These are phyloP conservation scores for Trypoxylon attenuatum DNA, from an alignment of 2,888 invertebrate genomes.

Conservation along the genomic window DNA sequence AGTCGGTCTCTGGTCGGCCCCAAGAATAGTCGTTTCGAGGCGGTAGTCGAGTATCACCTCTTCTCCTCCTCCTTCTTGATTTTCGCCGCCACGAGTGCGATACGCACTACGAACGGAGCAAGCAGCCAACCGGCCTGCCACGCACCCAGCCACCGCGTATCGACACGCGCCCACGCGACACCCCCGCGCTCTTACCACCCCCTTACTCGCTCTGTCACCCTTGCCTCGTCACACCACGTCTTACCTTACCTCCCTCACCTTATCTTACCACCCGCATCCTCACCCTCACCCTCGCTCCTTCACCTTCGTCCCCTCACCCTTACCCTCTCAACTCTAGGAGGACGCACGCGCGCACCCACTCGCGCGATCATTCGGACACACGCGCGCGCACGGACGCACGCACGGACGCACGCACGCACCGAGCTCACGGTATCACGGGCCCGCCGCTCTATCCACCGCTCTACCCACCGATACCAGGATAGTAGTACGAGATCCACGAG, in stretches of 20 bases:
- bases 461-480: background rate
- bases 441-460: background rate
- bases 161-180: conserved; percentile 1
- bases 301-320: conserved; percentile 1
- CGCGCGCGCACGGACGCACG: conserved; percentile 17
- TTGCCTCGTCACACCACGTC: too few relatives aligned
- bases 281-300: conserved; percentile 1
- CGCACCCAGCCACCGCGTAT: background rate
- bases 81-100: conserved; percentile 1
- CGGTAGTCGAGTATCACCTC: conserved; percentile 58
- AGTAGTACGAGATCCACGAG: background rate
- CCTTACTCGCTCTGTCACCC: background rate
- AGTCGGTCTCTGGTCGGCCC: conserved; percentile 73
- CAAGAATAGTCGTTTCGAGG: conserved; percentile 70
- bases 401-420: conserved; percentile 2
- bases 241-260: too few relatives aligned
- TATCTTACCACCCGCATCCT: too few relatives aligned
- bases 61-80: conserved; percentile 32
- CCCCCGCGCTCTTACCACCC: background rate
- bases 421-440: too few relatives aligned
- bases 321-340: conserved; percentile 14
- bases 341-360: conserved; percentile 15
- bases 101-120: background rate
- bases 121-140: background rate
- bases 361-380: conserved; percentile 12